phyloP scores from a whole-genome alignment of 2,797 vertebrate species.

The Denticeps clupeoides region DNA sequence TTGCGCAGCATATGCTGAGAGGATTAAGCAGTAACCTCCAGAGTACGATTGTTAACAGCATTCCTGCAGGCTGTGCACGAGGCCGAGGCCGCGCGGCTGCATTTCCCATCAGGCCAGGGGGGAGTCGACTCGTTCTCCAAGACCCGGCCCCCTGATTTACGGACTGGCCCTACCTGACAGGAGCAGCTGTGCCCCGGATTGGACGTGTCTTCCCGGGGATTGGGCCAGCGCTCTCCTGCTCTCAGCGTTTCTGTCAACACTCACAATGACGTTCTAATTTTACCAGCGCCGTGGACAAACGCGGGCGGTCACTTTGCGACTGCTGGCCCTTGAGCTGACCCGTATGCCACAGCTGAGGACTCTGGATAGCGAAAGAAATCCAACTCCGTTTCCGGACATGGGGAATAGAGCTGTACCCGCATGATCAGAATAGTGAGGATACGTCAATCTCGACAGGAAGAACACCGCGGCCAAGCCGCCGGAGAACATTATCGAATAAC shows the following conservation, averaged over 20 bases:
- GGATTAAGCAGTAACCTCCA: constrained; percentile 30
- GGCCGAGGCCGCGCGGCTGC: constrained; percentile 29
- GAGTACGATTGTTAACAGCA: constrained; percentile 32
- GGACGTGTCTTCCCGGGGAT: constrained; percentile 55
- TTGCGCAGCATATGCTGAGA: constrained; percentile 23
- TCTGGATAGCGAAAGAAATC: no score
- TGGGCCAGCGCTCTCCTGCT: constrained; percentile 48
- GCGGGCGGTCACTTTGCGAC: no score
- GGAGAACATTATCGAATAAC: no score
- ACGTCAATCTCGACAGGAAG: no score
- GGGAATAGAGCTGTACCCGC: no score
- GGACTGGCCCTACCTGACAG: constrained; percentile 49
- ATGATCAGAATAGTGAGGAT: no score
- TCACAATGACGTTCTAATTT: constrained; percentile 69
- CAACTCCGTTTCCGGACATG: no score
- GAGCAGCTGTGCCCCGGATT: constrained; percentile 59
- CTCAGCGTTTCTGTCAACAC: constrained; percentile 68
- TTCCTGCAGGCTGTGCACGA: constrained; percentile 29
- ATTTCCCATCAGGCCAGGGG: constrained; percentile 43
- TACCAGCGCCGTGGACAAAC: constrained; percentile 33
- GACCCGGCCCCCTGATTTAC: constrained; percentile 20
- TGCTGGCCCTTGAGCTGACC: no score
- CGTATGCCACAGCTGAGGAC: no score
- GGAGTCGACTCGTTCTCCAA: constrained; percentile 6
- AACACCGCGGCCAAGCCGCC: no score